Evolutionary conservation across 2,113 vertebrate species (phyloP), one percentile per base, ranked within the genome.

Genomic region (Silurus asotus): DNA sequence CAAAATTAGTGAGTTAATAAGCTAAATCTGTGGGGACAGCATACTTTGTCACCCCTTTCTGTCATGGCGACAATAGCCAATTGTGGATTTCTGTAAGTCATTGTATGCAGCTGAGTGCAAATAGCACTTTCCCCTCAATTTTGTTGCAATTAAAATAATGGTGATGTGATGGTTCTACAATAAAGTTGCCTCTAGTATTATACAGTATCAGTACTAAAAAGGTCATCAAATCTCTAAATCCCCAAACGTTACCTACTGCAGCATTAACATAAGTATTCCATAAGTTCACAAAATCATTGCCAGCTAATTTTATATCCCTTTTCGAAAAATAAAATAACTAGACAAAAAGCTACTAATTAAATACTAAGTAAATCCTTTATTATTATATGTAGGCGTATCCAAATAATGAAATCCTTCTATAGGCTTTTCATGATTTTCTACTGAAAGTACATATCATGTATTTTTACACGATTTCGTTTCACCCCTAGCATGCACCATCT

Each of bases 401-500:
- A 17, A 19, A 78, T 10, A 37, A 58, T 11, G 7, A 76, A 55
- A 76, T 49, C 2, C n/a, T 55, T 77, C 20, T n/a, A 2, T 0
- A 25, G 37, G 25, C 25, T 79, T 5, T 79, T 79, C 25, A 79
- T 19, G n/a, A 58, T 19, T 58, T 59, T 4, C 4, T 79, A 79
- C 6, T 37, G 17, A 79, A 59, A 58, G 6, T 20, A 55, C 55
- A 59, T 48, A 23, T 80, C 28, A 80, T 80, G 25, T 61, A 61
- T 61, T 45, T 80, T 7, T 61, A 59, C 25, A 45, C 17, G 20
- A 19, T 80, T 20, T 10, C 28, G 4, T 59, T 45, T 8, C 25
- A 80, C 77, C 28, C 1, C 77, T 48, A 84, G 72, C 84, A 79
- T 79, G 83, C 25, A 37, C n/a, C 56, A 81, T 81, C 37, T 23